A percentile compares a stretch with the other conserved stretches of the same genome.
Conservation (phyloP, 2,888 invertebrate genomes). For the Melieria omissa region DNA sequence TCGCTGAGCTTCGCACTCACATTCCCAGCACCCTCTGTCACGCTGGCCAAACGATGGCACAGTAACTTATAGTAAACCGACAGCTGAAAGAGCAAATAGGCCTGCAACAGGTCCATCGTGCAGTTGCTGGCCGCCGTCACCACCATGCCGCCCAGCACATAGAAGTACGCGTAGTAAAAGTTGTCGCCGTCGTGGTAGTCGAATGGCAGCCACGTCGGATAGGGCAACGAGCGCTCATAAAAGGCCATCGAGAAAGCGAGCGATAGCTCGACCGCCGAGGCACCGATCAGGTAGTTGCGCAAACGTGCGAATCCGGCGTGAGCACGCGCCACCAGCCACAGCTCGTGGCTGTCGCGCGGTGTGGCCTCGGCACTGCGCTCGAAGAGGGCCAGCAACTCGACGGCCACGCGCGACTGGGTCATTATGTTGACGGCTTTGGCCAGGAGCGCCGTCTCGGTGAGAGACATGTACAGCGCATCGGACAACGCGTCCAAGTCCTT, state of each 20-base stretch:
- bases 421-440: neutral
- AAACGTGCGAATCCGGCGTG: neutral
- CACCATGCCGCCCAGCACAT: slow-evolving; percentile 12
- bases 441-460: neutral
- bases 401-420: neutral
- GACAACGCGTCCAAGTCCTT: neutral
- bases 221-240: neutral
- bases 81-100: neutral
- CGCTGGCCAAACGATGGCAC: neutral
- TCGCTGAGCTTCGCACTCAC: neutral
- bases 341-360: neutral
- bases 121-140: neutral
- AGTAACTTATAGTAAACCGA: neutral
- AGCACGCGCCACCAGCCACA: neutral
- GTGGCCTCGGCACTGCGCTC: neutral
- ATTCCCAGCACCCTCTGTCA: neutral
- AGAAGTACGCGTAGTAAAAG: slow-evolving; percentile 21
- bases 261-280: neutral
- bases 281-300: neutral
- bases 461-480: neutral
- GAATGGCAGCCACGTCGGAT: slow-evolving; percentile 33
- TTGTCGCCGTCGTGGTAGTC: slow-evolving; percentile 22
- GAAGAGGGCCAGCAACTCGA: neutral
- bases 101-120: neutral
- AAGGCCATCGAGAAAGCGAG: neutral